A percentile compares a stretch with the other conserved stretches of the same genome.
phyloP scores from a whole-genome alignment of 2,797 vertebrate genomes.

The Zonotrichia albicollis region DNA sequence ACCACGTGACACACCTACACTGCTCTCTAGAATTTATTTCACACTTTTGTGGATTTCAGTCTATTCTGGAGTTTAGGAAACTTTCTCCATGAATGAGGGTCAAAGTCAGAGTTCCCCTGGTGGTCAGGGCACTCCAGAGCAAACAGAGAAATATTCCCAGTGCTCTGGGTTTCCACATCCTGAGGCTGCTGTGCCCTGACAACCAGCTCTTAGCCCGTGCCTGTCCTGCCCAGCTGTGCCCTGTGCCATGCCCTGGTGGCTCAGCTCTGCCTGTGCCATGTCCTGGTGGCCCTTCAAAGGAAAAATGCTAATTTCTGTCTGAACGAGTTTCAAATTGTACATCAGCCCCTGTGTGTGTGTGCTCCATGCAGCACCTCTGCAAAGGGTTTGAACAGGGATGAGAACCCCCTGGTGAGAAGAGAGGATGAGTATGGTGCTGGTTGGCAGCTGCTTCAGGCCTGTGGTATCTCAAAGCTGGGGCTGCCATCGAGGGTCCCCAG shows the following conservation, averaged over 20 bases:
- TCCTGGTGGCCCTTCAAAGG: too few species aligned
- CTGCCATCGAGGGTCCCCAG: slow-evolving; percentile 28
- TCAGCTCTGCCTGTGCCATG: too few species aligned
- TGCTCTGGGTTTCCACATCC: too few species aligned
- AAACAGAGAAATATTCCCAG: too few species aligned
- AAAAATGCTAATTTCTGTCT: background rate
- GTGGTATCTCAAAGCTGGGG: background rate
- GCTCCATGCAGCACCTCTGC: background rate
- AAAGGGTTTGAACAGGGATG: background rate
- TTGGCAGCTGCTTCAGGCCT: background rate
- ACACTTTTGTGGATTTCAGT: too few species aligned
- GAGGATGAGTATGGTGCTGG: background rate
- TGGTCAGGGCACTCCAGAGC: too few species aligned
- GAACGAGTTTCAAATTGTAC: background rate
- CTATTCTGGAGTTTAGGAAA: too few species aligned
- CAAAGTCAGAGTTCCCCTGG: too few species aligned
- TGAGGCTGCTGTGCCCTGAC: background rate
- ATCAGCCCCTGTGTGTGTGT: background rate
- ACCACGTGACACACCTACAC: too few species aligned
- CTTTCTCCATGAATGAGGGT: too few species aligned
- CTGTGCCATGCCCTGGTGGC: too few species aligned
- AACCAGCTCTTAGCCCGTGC: background rate
- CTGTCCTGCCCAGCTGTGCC: background rate
- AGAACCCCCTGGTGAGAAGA: background rate
- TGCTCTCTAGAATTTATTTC: too few species aligned